phyloP scores from a whole-genome alignment of 92 coral and sea anemone genomes.

The Heliopora coerulea region DNA sequence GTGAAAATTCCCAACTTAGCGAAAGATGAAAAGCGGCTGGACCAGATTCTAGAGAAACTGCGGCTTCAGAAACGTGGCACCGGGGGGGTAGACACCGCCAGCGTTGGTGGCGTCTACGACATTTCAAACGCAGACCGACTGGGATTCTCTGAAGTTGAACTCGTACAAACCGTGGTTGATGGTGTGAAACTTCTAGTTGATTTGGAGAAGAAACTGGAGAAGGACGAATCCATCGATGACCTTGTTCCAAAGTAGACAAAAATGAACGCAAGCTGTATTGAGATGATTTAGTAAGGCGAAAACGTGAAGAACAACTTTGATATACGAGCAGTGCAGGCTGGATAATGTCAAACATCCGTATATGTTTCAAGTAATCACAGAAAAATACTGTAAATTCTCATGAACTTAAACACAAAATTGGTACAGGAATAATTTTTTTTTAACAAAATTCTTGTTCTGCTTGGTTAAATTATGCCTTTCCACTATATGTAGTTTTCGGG shows the following conservation, averaged over 20 bases:
- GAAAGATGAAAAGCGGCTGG: conserved; percentile 77
- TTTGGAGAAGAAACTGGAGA: conserved; percentile 89
- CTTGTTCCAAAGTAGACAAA: conserved; percentile 65
- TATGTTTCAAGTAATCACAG: no score
- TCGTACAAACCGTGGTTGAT: conserved; percentile 79
- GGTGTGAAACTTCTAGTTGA: conserved; percentile 79
- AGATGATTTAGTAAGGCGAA: no score
- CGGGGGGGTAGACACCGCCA: conserved; percentile 96
- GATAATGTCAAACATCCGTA: no score
- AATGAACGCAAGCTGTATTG: background rate
- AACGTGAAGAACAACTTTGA: no score
- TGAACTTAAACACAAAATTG: no score
- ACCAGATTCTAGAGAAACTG: conserved; percentile 66
- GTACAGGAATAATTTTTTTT: no score
- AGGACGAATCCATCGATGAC: conserved; percentile 78
- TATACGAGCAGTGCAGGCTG: no score
- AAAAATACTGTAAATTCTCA: no score
- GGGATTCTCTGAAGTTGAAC: conserved; percentile 90
- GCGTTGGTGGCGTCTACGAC: conserved; percentile 91
- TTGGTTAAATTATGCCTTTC: no score
- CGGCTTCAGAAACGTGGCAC: conserved; percentile 96
- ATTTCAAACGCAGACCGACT: conserved; percentile 92
- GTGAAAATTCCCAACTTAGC: conserved; percentile 77
- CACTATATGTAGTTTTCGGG: no score
- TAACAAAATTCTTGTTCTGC: no score